Evolutionary conservation across 2,888 invertebrate genomes (phyloP), one percentile per base, ranked within the genome.

Genomic region (Macrosoma leucophasiata): DNA sequence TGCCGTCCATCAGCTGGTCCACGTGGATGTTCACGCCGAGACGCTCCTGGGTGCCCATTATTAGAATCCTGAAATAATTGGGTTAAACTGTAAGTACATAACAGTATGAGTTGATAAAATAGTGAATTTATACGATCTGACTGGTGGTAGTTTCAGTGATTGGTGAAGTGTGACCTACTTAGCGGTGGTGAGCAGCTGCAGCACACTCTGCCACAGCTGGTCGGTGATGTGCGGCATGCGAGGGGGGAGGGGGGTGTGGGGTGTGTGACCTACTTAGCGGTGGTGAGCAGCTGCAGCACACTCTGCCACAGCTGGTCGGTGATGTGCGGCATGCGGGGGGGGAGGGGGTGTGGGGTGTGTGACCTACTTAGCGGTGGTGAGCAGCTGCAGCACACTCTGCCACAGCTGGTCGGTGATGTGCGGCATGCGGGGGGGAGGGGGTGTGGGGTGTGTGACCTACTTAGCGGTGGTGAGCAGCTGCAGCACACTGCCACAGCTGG

Each of bases 201-300:
- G 86, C 45, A 97, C 93, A 52, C 95, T 93, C 85, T 96, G 95
- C 97, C 98, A 99, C 48, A 99, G 89, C 64, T 97, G 96, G 84
- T 99, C 99, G 0, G 98, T 97, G 53, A 99, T 94, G 68, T 98
- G 98, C 0, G 98, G 94, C 92, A 99, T 98, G 25, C 99, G n/a
- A n/a, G n/a, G n/a, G n/a, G n/a, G n/a, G n/a, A n/a, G n/a, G n/a
- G n/a, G n/a, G n/a, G n/a, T n/a, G n/a, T n/a, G n/a, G n/a, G n/a
- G n/a, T n/a, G n/a, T n/a, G n/a, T n/a, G n/a, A 21, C 84, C 77
- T 66, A 97, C 98, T 91, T 96, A 50, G 96, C 92, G 66, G 97
- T 97, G 37, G 90, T 91, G 29, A 99, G 85, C 45, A 95, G 90
- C 1, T 97, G 96, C 46, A 99, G 86, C 43, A 97, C 93, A 51